Conservation (phyloP, 2,888 invertebrate species). For the Rotaria magnacalcarata region DNA sequence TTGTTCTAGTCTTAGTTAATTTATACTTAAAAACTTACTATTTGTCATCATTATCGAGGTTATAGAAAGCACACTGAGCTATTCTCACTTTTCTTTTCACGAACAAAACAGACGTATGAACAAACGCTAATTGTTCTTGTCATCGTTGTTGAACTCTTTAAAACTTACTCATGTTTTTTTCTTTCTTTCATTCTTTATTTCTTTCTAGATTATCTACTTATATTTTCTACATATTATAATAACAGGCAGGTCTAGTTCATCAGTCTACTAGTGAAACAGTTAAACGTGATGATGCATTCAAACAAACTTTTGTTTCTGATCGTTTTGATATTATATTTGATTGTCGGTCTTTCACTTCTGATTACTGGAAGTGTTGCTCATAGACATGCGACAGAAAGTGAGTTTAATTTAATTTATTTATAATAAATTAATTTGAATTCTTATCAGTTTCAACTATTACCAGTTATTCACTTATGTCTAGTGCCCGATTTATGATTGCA, state of each 20-base stretch:
- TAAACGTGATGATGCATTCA: not conserved
- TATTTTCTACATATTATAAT: not conserved
- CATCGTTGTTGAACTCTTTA: not conserved
- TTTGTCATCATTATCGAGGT: no score
- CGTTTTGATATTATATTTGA: not conserved
- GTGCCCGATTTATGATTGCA: slow-evolving; percentile 5
- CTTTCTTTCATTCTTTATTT: no score
- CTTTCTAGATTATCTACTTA: not conserved
- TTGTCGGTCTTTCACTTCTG: not conserved
- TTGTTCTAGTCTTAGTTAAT: not conserved
- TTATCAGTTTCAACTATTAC: not conserved
- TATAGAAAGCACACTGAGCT: not conserved
- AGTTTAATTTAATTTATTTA: not conserved
- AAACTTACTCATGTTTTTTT: not conserved
- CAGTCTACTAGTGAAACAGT: not conserved
- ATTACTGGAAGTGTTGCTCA: slow-evolving; percentile 6
- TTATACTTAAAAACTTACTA: not conserved
- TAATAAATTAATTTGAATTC: not conserved
- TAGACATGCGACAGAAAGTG: not conserved
- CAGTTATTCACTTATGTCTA: not conserved
- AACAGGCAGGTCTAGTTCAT: not conserved
- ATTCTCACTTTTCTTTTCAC: not conserved
- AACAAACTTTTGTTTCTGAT: not conserved
- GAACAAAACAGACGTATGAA: not conserved
- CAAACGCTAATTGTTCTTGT: not conserved